Base-by-base conservation (phyloP, 2,888 invertebrate species). In the Brachylomia viminalis region DNA sequence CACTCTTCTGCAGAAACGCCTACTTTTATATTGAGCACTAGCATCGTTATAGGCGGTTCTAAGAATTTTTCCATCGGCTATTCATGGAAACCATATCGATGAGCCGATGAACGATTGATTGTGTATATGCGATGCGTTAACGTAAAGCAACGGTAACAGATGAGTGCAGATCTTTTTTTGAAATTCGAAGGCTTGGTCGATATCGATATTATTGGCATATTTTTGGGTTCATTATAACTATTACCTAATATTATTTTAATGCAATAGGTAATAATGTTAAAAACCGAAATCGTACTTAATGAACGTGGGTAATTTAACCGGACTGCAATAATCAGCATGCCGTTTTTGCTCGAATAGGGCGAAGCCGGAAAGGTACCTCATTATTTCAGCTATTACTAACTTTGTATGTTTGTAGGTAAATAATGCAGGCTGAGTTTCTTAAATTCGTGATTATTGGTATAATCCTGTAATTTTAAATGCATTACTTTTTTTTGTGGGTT, bases 311-410 rank as follows among this genome's bases (percentile, higher is more conserved):
- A 49, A 81, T 38, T 72, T 38, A 64, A 80, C 42, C 83, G 23
- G 54, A 70, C 27, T 42, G n/a, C 15, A 61, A 58, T 33, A 20
- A 5, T 72, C 49, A 61, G 15, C 59, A 72, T 71, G 47, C 33
- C 5, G 70, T 61, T 65, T 62, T 52, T 65, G 61, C 82, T 77
- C 78, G 83, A 80, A 49, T 15, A 82, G 85, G 83, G 83, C 83
- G 83, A 68, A 69, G 85, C 83, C 83, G 83, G 83, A 85, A 74
- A 62, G 17, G 13, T 45, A 66, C 27, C 52, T 84, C 59, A 82
- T 85, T 83, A 85, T 73, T 80, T 72, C 67, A 67, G 47, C 20
- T 64, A 75, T 81, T 79, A 74, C 13, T 30, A 54, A 76, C 69
- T 45, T 49, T 58, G 17, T 66, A 61, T 33, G 3, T 65, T 72